Evolutionary conservation across 2,113 vertebrate species (phyloP), one percentile per base, ranked within the genome.

Genomic region (Picathartes gymnocephalus): DNA sequence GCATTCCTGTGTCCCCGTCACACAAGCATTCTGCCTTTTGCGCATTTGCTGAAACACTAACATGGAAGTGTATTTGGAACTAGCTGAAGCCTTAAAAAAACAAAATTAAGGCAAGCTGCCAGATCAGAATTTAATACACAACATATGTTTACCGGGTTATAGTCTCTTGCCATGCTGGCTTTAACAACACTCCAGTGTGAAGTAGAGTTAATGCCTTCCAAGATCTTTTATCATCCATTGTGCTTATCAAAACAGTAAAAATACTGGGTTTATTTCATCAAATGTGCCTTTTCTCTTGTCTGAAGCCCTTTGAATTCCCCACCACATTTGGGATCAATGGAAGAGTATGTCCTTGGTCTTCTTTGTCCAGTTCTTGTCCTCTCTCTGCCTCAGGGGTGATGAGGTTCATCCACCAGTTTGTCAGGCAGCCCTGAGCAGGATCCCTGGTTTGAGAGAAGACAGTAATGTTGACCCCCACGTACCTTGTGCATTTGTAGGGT

Each of bases 41-140:
- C 85, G 92, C 87, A 44, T 97, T 94, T 89, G 91, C 68, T 89
- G 91, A 86, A 96, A 95, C 45, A 93, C 94, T 95, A 90, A 95
- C 81, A 78, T 86, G 86, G 79, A 95, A 96, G 86, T 89, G 93
- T 96, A 93, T 95, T 95, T 97, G 91, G 88, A 96, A 71, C 92
- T 95, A 3, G 2, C 35, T 88, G 80, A 60, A 95, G 76, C 45
- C 69, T 91, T 93, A 87, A 82, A 93, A 92, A 92, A 50, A 76
- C 87, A 97, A 95, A 95, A 96, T 85, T 92, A 94, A 81, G 87
- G 91, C 95, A 95, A 94, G 70, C 97, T 97, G 97, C 97, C 96
- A 95, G 94, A 97, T 97, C 96, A 95, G 90, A 93, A 96, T 93
- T 58, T 95, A 96, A 97, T 94, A 93, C 94, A 93, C 96, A 97